Percentiles rank a stretch among this genome's conserved stretches.
These are phyloP conservation scores for Drosophila koepferae DNA, from an alignment of 2,888 invertebrate genomes.

Conservation along the genomic window DNA sequence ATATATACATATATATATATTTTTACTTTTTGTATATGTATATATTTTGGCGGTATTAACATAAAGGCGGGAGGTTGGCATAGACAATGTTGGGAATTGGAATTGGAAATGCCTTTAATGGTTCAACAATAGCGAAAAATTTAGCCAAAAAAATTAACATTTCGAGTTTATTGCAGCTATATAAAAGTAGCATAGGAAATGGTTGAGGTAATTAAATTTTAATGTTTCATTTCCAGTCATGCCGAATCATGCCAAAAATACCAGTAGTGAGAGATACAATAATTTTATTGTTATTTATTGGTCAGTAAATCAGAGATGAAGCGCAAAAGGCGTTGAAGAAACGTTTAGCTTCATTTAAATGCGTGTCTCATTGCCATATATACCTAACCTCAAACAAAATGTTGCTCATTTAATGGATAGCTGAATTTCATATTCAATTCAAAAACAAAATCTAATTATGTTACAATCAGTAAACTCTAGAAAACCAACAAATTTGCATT, in stretches of 20 bases:
- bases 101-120: constrained; percentile 34
- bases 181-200: constrained; percentile 27
- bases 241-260: constrained; percentile 17
- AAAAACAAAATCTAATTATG: constrained; percentile 16
- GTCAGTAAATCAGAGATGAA: background rate
- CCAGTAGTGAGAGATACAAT: background rate
- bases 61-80: constrained; percentile 14
- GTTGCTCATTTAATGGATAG: background rate
- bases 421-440: background rate
- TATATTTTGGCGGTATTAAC: constrained; percentile 31
- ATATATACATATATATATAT: background rate
- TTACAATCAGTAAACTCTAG: constrained; percentile 1
- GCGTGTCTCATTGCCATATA: constrained; percentile 20
- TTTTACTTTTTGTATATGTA: background rate
- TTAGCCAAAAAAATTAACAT: constrained; percentile 25
- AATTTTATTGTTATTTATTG: background rate
- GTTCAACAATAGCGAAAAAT: constrained; percentile 40
- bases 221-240: constrained; percentile 23
- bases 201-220: constrained; percentile 25
- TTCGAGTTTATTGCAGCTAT: constrained; percentile 21
- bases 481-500: constrained; percentile 11
- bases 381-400: constrained; percentile 21
- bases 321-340: background rate
- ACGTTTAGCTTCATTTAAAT: background rate
- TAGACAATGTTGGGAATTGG: constrained; percentile 28